Conservation (phyloP, 2,113 vertebrate species). For the Sigmodon hispidus region DNA sequence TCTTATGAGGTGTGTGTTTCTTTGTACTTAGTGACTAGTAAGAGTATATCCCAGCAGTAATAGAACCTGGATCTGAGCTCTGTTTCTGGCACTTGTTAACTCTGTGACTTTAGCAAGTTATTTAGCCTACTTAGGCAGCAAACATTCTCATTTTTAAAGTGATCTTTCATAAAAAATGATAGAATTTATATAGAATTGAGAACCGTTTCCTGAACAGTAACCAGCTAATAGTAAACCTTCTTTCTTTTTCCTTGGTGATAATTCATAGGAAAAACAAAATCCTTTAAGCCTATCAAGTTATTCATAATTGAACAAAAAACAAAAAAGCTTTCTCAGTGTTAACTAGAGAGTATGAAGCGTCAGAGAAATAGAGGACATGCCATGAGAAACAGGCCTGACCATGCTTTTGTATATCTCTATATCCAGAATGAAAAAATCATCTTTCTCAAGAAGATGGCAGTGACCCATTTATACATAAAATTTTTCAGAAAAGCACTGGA, state of each 20-base stretch:
- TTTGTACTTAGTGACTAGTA: neutral
- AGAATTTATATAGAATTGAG: conserved; percentile 10
- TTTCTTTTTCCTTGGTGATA: conserved; percentile 5
- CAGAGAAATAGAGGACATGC: neutral
- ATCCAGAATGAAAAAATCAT: neutral
- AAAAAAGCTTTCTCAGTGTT: conserved; percentile 19
- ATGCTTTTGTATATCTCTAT: neutral
- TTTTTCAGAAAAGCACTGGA: conserved; percentile 5
- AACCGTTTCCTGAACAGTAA: neutral
- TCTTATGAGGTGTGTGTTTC: neutral
- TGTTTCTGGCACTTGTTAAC: neutral
- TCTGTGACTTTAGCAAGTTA: neutral
- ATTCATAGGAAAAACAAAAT: conserved; percentile 9
- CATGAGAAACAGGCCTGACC: neutral
- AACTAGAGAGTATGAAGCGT: neutral
- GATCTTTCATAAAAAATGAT: conserved; percentile 20
- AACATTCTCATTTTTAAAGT: neutral
- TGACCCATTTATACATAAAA: neutral
- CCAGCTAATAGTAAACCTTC: neutral
- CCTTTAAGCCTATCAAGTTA: neutral
- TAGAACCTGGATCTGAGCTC: neutral
- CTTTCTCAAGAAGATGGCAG: neutral
- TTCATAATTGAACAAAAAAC: neutral
- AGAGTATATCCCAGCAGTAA: neutral
- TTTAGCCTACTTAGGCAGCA: neutral